Conservation (phyloP, 2,113 vertebrate genomes). For the Hypomesus transpacificus region DNA sequence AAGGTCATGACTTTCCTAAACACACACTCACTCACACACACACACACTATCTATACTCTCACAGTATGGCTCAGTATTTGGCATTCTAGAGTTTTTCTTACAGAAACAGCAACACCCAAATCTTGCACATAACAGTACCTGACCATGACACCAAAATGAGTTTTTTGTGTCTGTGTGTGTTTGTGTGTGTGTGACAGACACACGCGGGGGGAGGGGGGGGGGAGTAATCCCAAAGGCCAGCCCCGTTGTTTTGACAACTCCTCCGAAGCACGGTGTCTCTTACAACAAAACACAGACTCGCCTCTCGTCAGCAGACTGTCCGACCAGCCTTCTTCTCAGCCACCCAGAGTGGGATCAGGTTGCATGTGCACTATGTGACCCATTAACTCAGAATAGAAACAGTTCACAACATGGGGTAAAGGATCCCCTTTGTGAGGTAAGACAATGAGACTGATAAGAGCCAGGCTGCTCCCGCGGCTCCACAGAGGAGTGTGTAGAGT, state of each 20-base stretch:
- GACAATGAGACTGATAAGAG: constrained; percentile 69
- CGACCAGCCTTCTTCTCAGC: constrained; percentile 37
- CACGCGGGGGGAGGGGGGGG: not conserved
- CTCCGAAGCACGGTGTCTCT: constrained; percentile 66
- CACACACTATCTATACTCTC: not conserved
- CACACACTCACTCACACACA: constrained; percentile 22
- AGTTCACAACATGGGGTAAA: constrained; percentile 52
- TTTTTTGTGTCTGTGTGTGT: not conserved
- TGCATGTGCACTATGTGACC: constrained; percentile 59
- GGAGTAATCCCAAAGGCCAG: constrained; percentile 59
- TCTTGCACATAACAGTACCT: not conserved
- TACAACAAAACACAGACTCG: constrained; percentile 67
- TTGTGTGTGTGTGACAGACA: constrained; percentile 41
- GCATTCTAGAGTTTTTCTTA: not conserved
- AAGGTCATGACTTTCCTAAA: constrained; percentile 52
- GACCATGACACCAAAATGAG: constrained; percentile 29
- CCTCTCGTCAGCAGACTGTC: constrained; percentile 64
- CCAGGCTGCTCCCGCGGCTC: constrained; percentile 46
- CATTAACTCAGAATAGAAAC: constrained; percentile 74
- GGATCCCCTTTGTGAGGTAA: constrained; percentile 67
- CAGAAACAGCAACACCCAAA: not conserved
- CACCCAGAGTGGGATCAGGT: constrained; percentile 64
- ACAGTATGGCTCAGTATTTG: not conserved
- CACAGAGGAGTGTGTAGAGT: constrained; percentile 57
- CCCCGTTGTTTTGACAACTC: constrained; percentile 74